These are phyloP conservation scores for Camponotus vicinus DNA, from an alignment of 1,140 invertebrate genomes.

Conservation along the genomic window DNA sequence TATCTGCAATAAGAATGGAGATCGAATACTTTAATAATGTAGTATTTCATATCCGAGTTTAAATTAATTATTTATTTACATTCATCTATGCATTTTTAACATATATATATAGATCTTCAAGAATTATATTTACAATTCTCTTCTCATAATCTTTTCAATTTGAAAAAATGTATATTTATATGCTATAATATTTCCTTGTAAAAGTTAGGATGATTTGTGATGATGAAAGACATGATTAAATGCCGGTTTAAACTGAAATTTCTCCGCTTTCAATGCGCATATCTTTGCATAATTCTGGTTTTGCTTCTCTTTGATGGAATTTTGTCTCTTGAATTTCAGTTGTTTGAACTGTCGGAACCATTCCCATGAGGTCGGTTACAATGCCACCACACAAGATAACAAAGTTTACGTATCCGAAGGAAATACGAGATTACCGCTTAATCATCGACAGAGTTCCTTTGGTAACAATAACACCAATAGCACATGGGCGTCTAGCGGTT, in stretches of 20 bases:
- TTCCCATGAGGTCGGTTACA: constrained; percentile 53
- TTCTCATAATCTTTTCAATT: neutral
- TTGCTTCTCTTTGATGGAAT: constrained; percentile 21
- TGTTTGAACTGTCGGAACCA: constrained; percentile 10
- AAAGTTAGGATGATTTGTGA: neutral
- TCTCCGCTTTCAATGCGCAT: neutral
- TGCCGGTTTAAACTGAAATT: neutral
- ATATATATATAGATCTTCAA: neutral
- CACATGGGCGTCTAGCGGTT: constrained; percentile 24
- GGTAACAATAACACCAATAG: neutral
- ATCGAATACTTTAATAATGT: neutral
- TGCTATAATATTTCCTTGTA: too few relatives aligned
- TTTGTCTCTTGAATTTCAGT: constrained; percentile 60
- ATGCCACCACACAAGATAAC: neutral
- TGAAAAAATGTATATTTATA: neutral
- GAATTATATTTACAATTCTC: neutral
- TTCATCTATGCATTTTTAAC: neutral
- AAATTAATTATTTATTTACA: neutral
- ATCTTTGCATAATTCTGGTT: neutral
- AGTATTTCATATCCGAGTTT: neutral
- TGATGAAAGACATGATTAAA: constrained; percentile 12
- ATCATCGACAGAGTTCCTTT: constrained; percentile 32
- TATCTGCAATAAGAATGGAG: neutral
- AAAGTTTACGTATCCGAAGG: constrained; percentile 13
- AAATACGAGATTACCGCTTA: constrained; percentile 26